Evolutionary conservation across 1,140 invertebrate genomes (phyloP).

Genomic region (Camponotus vicinus): DNA sequence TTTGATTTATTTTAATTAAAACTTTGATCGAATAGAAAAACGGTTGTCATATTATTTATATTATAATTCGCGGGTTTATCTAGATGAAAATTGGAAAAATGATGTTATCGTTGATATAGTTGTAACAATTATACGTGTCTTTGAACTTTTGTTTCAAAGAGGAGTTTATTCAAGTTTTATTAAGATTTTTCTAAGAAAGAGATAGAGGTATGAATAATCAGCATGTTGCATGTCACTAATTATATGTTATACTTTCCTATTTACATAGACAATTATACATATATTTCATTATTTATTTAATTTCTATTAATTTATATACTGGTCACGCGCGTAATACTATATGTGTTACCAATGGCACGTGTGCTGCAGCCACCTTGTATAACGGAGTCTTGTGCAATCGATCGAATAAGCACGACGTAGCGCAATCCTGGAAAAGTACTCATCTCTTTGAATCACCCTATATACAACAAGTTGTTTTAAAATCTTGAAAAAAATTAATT

Average conservation of each 20-base stretch:
- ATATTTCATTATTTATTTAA: not conserved
- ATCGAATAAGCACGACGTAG: conserved; percentile 43
- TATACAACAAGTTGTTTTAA: not conserved
- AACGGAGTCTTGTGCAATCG: conserved; percentile 51
- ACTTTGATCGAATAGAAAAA: conserved; percentile 12
- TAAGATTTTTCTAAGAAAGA: not conserved
- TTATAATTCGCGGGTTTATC: not conserved
- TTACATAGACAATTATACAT: not conserved
- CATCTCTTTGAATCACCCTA: conserved; percentile 19
- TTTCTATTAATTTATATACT: not conserved
- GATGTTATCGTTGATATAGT: not conserved
- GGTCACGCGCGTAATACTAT: not conserved
- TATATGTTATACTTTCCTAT: not conserved
- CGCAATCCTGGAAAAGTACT: conserved; percentile 52
- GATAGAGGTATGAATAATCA: not conserved
- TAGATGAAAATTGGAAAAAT: not conserved
- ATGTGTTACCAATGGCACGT: not conserved
- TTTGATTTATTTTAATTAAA: not conserved
- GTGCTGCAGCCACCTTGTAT: conserved; percentile 31
- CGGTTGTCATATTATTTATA: not conserved
- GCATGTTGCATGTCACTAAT: not conserved
- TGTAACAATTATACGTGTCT: not conserved
- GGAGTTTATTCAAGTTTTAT: not conserved
- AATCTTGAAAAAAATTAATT: not conserved
- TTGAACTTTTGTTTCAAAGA: not conserved